Percentiles rank a stretch among this genome's conserved stretches.
Evolutionary conservation across 2,113 vertebrate species (phyloP).

Genomic region (Saccopteryx bilineata): DNA sequence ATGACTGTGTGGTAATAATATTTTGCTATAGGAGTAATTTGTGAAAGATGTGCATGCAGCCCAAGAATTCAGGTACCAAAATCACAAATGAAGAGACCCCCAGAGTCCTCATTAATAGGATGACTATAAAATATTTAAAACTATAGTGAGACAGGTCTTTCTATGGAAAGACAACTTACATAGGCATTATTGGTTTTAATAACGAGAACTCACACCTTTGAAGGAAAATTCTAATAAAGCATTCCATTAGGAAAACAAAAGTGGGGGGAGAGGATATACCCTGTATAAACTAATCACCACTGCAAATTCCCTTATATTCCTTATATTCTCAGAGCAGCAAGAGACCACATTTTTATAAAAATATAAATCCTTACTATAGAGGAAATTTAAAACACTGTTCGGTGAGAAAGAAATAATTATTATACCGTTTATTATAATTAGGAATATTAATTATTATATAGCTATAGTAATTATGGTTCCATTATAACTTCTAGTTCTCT

Average conservation of each 20-base stretch:
- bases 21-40: constrained; percentile 65
- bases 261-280: background rate
- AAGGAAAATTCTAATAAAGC: constrained; percentile 76
- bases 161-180: constrained; percentile 47
- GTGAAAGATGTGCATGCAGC: constrained; percentile 64
- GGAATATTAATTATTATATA: constrained; percentile 4
- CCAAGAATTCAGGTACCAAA: constrained; percentile 62
- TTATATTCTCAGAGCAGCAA: constrained; percentile 57
- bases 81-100: constrained; percentile 64
- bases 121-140: constrained; percentile 74
- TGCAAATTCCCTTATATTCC: constrained; percentile 47
- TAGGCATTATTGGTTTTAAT: constrained; percentile 69
- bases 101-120: constrained; percentile 71
- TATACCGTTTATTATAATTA: constrained; percentile 56
- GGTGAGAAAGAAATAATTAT: constrained; percentile 52
- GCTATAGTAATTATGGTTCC: constrained; percentile 23
- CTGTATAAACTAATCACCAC: constrained; percentile 60
- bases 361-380: constrained; percentile 65
- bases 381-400: constrained; percentile 54
- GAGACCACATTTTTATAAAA: constrained; percentile 67
- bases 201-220: constrained; percentile 55
- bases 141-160: background rate
- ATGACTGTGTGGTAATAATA: constrained; percentile 57
- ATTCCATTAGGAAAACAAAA: constrained; percentile 66
- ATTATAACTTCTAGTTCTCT: constrained; percentile 48